phyloP scores from a whole-genome alignment of 2,888 invertebrate genomes.

The Macrosiphum euphorbiae region DNA sequence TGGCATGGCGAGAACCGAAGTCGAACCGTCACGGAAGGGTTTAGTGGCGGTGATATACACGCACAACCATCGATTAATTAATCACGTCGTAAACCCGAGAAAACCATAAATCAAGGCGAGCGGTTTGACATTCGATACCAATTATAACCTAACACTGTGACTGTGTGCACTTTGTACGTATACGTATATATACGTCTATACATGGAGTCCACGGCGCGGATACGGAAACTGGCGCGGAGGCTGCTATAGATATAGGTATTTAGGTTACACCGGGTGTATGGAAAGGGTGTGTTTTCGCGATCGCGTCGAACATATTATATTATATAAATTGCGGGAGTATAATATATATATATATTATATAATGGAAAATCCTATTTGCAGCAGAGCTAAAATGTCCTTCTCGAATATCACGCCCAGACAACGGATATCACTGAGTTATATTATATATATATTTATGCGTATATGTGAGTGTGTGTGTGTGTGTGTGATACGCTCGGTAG shows the following conservation, averaged over 20 bases:
- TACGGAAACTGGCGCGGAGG: constrained; percentile 9
- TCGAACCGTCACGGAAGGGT: constrained; percentile 15
- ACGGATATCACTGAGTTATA: constrained; percentile 46
- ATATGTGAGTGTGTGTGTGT: background rate
- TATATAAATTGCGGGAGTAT: background rate
- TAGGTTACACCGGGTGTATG: background rate
- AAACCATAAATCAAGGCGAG: constrained; percentile 63
- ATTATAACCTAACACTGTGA: constrained; percentile 41
- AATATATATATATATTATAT: constrained; percentile 5
- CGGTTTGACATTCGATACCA: constrained; percentile 65
- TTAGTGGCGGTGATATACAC: background rate
- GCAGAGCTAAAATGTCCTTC: constrained; percentile 57
- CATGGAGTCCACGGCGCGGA: background rate
- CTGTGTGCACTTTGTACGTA: background rate
- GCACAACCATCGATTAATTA: constrained; percentile 55
- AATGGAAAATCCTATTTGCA: constrained; percentile 57
- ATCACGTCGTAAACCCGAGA: constrained; percentile 61
- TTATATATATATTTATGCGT: background rate
- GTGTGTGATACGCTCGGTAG: background rate
- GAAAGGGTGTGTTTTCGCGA: constrained; percentile 2
- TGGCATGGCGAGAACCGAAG: background rate
- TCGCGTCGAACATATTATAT: background rate
- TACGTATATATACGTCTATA: background rate
- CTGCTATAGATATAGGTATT: background rate
- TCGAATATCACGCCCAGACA: constrained; percentile 51